These are phyloP conservation scores for Orthonevra nobilis DNA, from an alignment of 2,888 invertebrate species.

Conservation along the genomic window DNA sequence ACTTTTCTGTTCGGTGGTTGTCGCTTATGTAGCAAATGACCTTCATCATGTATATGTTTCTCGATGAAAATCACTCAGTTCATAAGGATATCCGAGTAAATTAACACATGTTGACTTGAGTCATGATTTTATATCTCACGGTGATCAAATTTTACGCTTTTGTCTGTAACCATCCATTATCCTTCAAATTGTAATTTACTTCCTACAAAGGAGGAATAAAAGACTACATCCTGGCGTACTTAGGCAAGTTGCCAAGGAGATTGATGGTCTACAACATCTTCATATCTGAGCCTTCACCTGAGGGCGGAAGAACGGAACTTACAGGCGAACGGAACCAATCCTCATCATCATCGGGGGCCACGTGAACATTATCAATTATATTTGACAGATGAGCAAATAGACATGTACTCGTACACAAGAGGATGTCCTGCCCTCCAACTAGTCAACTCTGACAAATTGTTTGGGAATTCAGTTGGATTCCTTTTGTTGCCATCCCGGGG, in stretches of 20 bases:
- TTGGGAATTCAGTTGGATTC: slow-evolving; percentile 39
- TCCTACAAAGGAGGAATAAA: slow-evolving; percentile 24
- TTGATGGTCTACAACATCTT: slow-evolving; percentile 28
- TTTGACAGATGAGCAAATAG: slow-evolving; percentile 62
- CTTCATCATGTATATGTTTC: too few species aligned
- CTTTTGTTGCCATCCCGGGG: slow-evolving; percentile 8
- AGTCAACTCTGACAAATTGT: slow-evolving; percentile 61
- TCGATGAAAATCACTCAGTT: too few species aligned
- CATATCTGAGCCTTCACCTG: slow-evolving; percentile 50
- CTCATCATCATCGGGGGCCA: slow-evolving; percentile 17
- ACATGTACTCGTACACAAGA: slow-evolving; percentile 37
- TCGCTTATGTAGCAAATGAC: too few species aligned
- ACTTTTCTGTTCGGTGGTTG: too few species aligned
- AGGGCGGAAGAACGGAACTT: neutral
- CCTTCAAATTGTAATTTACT: slow-evolving; percentile 54
- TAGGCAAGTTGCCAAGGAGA: slow-evolving; percentile 10
- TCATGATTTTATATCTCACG: too few species aligned
- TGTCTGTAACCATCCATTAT: too few species aligned
- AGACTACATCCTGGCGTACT: slow-evolving; percentile 16
- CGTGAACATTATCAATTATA: slow-evolving; percentile 58
- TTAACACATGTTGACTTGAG: too few species aligned
- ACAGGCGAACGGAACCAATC: neutral
- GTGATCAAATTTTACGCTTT: too few species aligned
- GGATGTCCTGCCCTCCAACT: slow-evolving; percentile 8
- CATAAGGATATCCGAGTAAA: too few species aligned